A percentile compares a stretch with the other conserved stretches of the same genome.
These are phyloP conservation scores for Hypercompe scribonia DNA, from an alignment of 2,888 invertebrate genomes.

Conservation along the genomic window DNA sequence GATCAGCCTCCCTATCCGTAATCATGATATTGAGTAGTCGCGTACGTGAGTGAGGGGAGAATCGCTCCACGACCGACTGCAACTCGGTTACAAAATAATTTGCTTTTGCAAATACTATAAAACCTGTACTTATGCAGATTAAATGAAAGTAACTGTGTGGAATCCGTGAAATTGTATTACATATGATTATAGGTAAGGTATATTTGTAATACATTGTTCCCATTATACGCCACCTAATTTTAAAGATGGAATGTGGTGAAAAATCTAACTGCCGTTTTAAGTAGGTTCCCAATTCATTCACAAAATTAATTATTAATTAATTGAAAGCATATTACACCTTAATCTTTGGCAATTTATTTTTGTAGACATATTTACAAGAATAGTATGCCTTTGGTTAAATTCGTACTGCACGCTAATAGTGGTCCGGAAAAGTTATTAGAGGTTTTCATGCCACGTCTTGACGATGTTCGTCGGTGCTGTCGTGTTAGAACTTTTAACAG, in stretches of 20 bases:
- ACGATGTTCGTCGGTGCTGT: too few relatives aligned
- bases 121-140: constrained; percentile 46
- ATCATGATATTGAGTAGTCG: constrained; percentile 30
- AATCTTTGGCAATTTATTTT: neutral
- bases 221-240: neutral
- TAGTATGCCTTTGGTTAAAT: neutral
- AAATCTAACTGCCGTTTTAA: neutral
- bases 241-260: neutral
- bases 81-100: constrained; percentile 47
- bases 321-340: neutral
- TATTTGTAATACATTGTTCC: neutral
- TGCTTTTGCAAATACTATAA: constrained; percentile 44
- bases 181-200: constrained; percentile 14
- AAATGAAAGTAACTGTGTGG: constrained; percentile 45
- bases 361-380: neutral
- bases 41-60: constrained; percentile 49
- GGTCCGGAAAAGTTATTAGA: too few relatives aligned
- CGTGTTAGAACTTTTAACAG: too few relatives aligned
- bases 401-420: neutral
- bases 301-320: neutral
- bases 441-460: too few relatives aligned
- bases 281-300: neutral
- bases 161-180: constrained; percentile 33
- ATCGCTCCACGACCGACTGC: constrained; percentile 28
- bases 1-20: constrained; percentile 39